phyloP scores from a whole-genome alignment of 2,888 invertebrate species.

The Camptogramma bilineatum region DNA sequence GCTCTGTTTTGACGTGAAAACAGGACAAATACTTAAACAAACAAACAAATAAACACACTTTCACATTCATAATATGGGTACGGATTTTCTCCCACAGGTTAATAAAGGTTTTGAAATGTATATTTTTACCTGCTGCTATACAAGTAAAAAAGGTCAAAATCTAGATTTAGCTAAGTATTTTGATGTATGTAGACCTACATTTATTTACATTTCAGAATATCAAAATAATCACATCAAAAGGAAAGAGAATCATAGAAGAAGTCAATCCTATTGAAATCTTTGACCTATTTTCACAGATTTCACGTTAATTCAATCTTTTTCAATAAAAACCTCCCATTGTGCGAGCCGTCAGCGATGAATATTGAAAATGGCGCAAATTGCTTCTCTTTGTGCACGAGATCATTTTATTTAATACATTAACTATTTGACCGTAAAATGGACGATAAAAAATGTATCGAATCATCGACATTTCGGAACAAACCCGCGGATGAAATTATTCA shows the following conservation, averaged over 20 bases:
- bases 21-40: too few relatives aligned
- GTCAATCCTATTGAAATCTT: constrained; percentile 3
- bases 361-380: constrained; percentile 33
- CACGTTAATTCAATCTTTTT: constrained; percentile 31
- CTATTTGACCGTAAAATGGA: constrained; percentile 39
- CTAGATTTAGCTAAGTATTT: too few relatives aligned
- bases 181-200: too few relatives aligned
- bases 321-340: constrained; percentile 29
- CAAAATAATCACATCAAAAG: too few relatives aligned
- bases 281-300: constrained; percentile 17
- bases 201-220: too few relatives aligned
- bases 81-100: too few relatives aligned
- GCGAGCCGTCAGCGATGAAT: constrained; percentile 26
- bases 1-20: too few relatives aligned
- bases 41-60: too few relatives aligned
- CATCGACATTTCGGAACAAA: constrained; percentile 22
- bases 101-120: too few relatives aligned
- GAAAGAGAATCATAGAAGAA: background rate
- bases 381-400: constrained; percentile 39
- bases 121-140: too few relatives aligned
- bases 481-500: constrained; percentile 19
- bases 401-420: constrained; percentile 39
- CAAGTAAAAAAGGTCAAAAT: too few relatives aligned
- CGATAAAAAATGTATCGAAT: constrained; percentile 26
- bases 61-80: too few relatives aligned